Conservation (phyloP, 2,113 vertebrate genomes). For the Phylloscopus trochilus region DNA sequence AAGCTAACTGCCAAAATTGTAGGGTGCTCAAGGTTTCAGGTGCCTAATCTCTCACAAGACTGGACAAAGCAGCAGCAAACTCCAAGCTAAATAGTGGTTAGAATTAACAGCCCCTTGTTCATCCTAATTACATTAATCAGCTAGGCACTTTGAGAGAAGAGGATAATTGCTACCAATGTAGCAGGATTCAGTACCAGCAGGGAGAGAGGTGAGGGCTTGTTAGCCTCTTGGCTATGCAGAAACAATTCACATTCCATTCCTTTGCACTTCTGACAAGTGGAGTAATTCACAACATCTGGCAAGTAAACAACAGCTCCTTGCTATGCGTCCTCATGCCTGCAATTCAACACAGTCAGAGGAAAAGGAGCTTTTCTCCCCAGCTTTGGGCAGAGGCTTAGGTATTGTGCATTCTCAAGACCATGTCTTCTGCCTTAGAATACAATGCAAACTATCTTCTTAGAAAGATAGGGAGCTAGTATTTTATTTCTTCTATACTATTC, state of each 20-base stretch:
- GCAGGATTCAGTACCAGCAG: neutral
- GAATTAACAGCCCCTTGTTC: conserved; percentile 30
- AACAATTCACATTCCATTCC: neutral
- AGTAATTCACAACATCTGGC: conserved; percentile 17
- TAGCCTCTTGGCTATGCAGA: conserved; percentile 12
- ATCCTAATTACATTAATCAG: conserved; percentile 38
- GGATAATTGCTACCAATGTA: conserved; percentile 7
- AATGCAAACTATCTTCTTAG: neutral
- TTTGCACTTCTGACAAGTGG: conserved; percentile 3
- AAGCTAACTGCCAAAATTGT: neutral
- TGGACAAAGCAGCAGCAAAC: neutral
- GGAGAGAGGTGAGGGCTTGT: conserved; percentile 15
- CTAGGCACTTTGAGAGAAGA: conserved; percentile 10
- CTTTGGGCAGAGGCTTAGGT: neutral
- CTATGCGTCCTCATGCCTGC: neutral
- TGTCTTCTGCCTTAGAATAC: neutral
- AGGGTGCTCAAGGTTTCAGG: neutral
- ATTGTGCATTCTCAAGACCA: neutral
- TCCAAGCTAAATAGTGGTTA: neutral
- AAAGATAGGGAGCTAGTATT: neutral
- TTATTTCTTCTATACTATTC: neutral
- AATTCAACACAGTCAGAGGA: neutral
- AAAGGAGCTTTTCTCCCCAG: neutral
- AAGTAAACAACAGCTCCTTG: neutral
- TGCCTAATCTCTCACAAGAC: neutral